phyloP scores from a whole-genome alignment of 2,797 vertebrate genomes.

The Poeciliopsis paucimaculata region DNA sequence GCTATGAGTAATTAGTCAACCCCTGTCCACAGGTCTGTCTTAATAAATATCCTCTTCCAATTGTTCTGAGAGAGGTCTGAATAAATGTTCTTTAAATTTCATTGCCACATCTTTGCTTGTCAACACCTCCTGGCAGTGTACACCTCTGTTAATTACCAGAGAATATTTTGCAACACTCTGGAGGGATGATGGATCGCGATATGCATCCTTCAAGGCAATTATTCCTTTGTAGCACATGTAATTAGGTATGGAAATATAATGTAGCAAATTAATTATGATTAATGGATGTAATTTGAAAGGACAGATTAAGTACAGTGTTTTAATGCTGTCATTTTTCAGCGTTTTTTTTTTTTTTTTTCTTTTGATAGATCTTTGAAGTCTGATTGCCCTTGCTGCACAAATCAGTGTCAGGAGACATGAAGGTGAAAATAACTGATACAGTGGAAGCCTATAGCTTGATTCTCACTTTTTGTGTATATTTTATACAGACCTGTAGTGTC shows the following conservation, averaged over 20 bases:
- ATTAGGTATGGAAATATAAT: constrained; percentile 83
- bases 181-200: constrained; percentile 77
- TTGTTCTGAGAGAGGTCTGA: constrained; percentile 12
- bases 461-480: constrained; percentile 28
- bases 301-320: constrained; percentile 80
- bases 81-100: constrained; percentile 38
- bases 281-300: constrained; percentile 78
- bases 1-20: background rate
- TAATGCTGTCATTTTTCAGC: constrained; percentile 76
- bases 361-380: constrained; percentile 14
- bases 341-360: constrained; percentile 56
- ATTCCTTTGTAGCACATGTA: constrained; percentile 82
- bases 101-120: constrained; percentile 47
- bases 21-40: constrained; percentile 2
- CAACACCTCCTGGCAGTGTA: constrained; percentile 53
- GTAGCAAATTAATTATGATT: constrained; percentile 83
- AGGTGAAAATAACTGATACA: constrained; percentile 48
- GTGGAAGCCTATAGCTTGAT: constrained; percentile 34
- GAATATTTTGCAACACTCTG: constrained; percentile 67
- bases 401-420: constrained; percentile 48
- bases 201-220: constrained; percentile 81
- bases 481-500: constrained; percentile 15
- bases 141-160: constrained; percentile 78
- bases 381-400: constrained; percentile 32
- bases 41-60: constrained; percentile 10